A percentile compares a stretch with the other conserved stretches of the same genome.
phyloP scores from a whole-genome alignment of 1,140 invertebrate genomes.

The Ephestia elutella region DNA sequence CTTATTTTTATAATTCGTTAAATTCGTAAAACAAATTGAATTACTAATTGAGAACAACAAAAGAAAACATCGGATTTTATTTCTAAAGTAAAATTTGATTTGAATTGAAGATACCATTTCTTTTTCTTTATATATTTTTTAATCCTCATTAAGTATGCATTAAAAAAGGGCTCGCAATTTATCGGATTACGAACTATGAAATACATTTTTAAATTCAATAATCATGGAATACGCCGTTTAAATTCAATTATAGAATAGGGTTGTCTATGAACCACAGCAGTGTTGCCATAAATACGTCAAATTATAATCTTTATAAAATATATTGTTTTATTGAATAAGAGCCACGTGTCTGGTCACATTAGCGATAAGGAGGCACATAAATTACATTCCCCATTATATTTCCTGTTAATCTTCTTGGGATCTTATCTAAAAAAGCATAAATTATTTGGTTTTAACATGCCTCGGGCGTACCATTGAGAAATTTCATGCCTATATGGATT shows the following conservation, averaged over 20 bases:
- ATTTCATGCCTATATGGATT: constrained; percentile 67
- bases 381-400: constrained; percentile 57
- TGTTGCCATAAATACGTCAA: constrained; percentile 28
- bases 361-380: constrained; percentile 56
- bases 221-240: background rate
- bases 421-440: constrained; percentile 57
- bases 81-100: background rate
- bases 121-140: background rate
- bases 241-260: constrained; percentile 4
- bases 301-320: constrained; percentile 24
- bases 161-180: constrained; percentile 1
- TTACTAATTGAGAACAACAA: too few species aligned
- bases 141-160: constrained; percentile 2
- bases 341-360: constrained; percentile 49
- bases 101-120: background rate
- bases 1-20: too few species aligned
- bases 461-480: constrained; percentile 41
- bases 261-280: constrained; percentile 2
- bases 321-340: constrained; percentile 48
- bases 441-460: constrained; percentile 57
- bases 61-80: too few species aligned
- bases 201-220: constrained; percentile 1
- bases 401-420: constrained; percentile 49
- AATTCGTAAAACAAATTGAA: too few species aligned
- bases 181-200: background rate